Percentiles rank a stretch among this genome's conserved stretches.
Evolutionary conservation across 2,113 vertebrate species (phyloP).

Genomic region (Nycticorax nycticorax): DNA sequence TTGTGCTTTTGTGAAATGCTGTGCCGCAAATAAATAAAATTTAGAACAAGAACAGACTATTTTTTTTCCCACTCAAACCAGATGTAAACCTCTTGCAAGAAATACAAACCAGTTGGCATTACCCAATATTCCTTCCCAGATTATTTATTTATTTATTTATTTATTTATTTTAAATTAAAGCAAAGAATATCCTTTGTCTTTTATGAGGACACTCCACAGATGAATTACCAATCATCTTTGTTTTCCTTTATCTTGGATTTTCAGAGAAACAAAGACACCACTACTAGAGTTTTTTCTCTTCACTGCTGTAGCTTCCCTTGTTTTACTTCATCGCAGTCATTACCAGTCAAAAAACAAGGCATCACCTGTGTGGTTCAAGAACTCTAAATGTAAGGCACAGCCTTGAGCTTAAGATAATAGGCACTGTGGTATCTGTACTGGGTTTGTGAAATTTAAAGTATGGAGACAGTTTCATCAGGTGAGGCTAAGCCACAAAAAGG

Average conservation of each 20-base stretch:
- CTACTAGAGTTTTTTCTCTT: background rate
- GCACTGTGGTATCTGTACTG: background rate
- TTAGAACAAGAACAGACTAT: background rate
- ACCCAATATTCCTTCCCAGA: background rate
- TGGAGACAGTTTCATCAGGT: background rate
- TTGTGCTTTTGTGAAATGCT: background rate
- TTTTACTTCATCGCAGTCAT: background rate
- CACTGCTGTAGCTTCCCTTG: background rate
- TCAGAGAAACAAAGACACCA: background rate
- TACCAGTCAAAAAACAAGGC: background rate
- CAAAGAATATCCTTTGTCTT: background rate
- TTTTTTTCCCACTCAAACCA: background rate
- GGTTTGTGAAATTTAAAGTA: background rate
- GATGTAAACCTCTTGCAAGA: background rate
- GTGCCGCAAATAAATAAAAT: background rate
- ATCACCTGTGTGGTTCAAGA: background rate
- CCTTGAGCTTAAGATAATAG: background rate
- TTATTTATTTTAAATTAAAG: background rate
- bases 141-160: background rate
- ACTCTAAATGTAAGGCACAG: background rate
- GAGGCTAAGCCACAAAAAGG: background rate
- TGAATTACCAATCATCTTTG: background rate
- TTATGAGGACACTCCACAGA: background rate
- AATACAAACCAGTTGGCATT: background rate
- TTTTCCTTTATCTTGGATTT: background rate